Conservation (phyloP, 35 echinoderm and acorn worm species). For the Anneissia japonica region DNA sequence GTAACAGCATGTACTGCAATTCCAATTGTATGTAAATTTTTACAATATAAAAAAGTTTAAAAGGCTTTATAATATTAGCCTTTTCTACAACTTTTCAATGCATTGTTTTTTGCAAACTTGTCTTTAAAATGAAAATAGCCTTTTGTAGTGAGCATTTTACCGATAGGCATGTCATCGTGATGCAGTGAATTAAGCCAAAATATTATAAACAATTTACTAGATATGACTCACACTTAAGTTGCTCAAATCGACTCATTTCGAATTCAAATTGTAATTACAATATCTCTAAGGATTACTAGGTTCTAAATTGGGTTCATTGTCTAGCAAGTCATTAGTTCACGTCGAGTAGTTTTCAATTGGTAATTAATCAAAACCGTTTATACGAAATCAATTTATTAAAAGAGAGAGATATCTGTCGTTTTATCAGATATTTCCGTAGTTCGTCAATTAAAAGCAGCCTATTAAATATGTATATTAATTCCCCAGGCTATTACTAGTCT, state of each 20-base stretch:
- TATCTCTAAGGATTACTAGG: not conserved
- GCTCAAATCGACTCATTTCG: not conserved
- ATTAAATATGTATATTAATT: not conserved
- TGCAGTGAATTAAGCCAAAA: not conserved
- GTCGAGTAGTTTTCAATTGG: not conserved
- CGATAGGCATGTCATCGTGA: not conserved
- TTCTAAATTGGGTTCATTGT: not conserved
- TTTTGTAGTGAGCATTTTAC: not conserved
- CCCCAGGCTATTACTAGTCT: not conserved
- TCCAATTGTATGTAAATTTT: too few species aligned
- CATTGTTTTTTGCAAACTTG: too few species aligned
- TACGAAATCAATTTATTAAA: not conserved
- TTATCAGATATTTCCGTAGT: not conserved
- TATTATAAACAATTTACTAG: not conserved
- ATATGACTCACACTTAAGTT: not conserved
- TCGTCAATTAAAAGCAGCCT: not conserved
- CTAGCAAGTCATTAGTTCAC: not conserved
- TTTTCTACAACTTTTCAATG: too few species aligned
- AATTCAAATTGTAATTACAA: not conserved
- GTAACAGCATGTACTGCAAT: too few species aligned
- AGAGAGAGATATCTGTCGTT: not conserved
- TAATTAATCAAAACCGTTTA: not conserved
- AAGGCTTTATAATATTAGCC: too few species aligned
- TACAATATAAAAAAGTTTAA: too few species aligned
- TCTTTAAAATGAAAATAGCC: not conserved